phyloP scores from a whole-genome alignment of 2,797 vertebrate genomes.

The Apodemus agrarius region DNA sequence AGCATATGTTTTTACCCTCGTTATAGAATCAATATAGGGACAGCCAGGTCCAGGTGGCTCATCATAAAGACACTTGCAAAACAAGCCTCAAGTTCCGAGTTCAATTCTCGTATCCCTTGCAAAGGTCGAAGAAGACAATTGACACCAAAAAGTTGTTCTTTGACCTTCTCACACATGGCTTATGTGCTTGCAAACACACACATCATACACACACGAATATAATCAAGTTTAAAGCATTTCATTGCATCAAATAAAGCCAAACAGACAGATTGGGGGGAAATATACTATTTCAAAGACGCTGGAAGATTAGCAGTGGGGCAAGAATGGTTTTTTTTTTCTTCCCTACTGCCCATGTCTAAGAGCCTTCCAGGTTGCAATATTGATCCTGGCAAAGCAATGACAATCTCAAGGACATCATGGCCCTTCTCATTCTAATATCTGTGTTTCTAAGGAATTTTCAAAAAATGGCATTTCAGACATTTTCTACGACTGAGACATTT shows the following conservation, averaged over 20 bases:
- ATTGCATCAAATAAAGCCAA: background rate
- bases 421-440: background rate
- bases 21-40: background rate
- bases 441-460: background rate
- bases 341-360: background rate
- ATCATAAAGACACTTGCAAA: background rate
- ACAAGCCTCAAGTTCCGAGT: background rate
- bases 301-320: background rate
- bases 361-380: background rate
- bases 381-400: background rate
- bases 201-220: background rate
- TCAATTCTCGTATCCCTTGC: background rate
- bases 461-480: background rate
- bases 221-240: background rate
- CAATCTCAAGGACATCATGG: background rate
- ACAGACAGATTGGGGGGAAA: background rate
- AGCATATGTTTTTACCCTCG: background rate
- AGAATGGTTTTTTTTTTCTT: background rate
- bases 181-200: no score
- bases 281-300: background rate
- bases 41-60: background rate
- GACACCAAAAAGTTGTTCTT: background rate
- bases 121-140: background rate
- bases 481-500: background rate
- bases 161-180: background rate